Conservation (phyloP, 2,113 vertebrate genomes). For the Pteruthius melanotis region DNA sequence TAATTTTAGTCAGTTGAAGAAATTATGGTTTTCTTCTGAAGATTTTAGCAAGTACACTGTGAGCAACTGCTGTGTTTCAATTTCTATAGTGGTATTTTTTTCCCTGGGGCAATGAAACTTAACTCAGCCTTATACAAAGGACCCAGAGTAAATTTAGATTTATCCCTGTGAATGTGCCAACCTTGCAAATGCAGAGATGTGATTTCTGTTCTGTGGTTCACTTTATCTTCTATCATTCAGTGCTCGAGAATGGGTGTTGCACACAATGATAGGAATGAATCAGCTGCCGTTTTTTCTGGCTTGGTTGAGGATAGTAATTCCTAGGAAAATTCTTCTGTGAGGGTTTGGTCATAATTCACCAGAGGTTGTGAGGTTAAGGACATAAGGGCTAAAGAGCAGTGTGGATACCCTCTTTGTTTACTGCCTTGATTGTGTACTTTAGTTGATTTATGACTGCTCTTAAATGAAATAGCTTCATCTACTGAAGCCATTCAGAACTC, state of each 20-base stretch:
- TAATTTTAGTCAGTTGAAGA: not conserved
- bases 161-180: slow-evolving; percentile 8
- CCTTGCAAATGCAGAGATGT: not conserved
- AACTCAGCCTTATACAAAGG: not conserved
- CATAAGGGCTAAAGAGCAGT: not conserved
- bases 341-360: not conserved
- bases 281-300: not conserved
- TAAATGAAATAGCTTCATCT: not conserved
- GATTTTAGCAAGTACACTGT: not conserved
- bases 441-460: not conserved
- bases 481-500: not conserved
- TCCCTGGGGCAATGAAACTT: not conserved
- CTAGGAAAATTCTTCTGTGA: not conserved
- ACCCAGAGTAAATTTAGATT: not conserved
- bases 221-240: not conserved
- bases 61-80: not conserved
- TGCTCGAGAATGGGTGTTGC: not conserved
- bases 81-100: not conserved
- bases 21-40: not conserved
- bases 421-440: not conserved
- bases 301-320: not conserved
- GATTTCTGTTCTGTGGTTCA: slow-evolving; percentile 21
- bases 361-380: not conserved
- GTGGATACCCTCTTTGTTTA: not conserved
- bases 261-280: not conserved